A percentile compares a stretch with the other conserved stretches of the same genome.
Evolutionary conservation across 1,140 invertebrate genomes (phyloP).

Genomic region (Diabrotica undecimpunctata): DNA sequence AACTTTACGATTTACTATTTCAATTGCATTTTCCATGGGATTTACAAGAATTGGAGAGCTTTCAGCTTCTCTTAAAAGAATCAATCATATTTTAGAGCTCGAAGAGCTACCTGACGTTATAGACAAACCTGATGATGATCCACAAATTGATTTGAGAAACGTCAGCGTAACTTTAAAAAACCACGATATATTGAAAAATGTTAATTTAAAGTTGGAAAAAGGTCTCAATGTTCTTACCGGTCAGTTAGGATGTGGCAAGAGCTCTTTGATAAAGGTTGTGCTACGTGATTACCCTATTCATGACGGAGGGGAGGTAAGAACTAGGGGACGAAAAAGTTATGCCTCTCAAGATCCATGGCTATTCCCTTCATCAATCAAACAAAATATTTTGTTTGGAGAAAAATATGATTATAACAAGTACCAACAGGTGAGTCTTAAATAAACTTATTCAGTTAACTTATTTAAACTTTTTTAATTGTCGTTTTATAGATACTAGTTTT

Average conservation of each 20-base stretch:
- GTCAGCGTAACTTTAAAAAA: conserved; percentile 19
- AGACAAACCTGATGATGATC: conserved; percentile 23
- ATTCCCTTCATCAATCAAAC: conserved; percentile 56
- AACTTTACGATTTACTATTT: conserved; percentile 19
- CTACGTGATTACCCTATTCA: conserved; percentile 64
- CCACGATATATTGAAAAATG: conserved; percentile 51
- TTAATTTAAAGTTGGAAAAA: conserved; percentile 55
- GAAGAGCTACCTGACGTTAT: conserved; percentile 26
- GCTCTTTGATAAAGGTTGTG: conserved; percentile 67
- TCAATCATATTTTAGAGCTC: conserved; percentile 29
- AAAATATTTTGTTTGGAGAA: conserved; percentile 65
- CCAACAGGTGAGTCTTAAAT: conserved; percentile 63
- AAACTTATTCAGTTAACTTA: conserved; percentile 48
- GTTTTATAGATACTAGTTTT: too few species aligned
- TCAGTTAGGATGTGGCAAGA: conserved; percentile 77
- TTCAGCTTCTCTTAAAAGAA: conserved; percentile 30
- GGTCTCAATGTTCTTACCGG: conserved; percentile 70
- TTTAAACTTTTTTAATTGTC: too few species aligned
- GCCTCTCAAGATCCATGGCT: conserved; percentile 80
- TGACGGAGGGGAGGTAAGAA: conserved; percentile 54
- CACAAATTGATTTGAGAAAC: conserved; percentile 18
- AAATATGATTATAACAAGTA: conserved; percentile 42
- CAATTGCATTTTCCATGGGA: conserved; percentile 25
- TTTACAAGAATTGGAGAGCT: conserved; percentile 56
- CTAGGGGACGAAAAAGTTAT: conserved; percentile 71